phyloP scores from a whole-genome alignment of 2,113 vertebrate species.

The Protomyctophum bolini region DNA sequence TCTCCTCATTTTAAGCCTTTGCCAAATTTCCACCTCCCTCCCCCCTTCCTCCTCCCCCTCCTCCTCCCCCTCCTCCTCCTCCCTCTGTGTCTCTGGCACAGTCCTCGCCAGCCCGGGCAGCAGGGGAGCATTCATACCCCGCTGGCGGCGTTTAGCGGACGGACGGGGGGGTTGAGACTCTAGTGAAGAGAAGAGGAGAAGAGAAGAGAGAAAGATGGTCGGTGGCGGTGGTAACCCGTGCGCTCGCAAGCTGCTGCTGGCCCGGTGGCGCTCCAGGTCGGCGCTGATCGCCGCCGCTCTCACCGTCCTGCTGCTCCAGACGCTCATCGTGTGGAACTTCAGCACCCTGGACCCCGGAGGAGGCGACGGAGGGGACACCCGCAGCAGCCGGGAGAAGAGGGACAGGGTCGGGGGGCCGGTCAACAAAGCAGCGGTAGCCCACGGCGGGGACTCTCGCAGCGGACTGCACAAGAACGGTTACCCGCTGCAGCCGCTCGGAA shows the following conservation, averaged over 20 bases:
- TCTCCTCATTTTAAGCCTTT: slow-evolving; percentile 60
- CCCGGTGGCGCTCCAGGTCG: slow-evolving; percentile 85
- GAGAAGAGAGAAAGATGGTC: slow-evolving; percentile 78
- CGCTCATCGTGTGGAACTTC: slow-evolving; percentile 96
- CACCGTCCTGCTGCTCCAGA: slow-evolving; percentile 91
- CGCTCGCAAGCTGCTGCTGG: slow-evolving; percentile 86
- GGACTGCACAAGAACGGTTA: slow-evolving; percentile 64
- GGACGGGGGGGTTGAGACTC: slow-evolving; percentile 51
- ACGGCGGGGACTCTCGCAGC: slow-evolving; percentile 59
- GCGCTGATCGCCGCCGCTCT: slow-evolving; percentile 87
- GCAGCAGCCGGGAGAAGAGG: slow-evolving; percentile 76
- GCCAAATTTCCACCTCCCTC: slow-evolving; percentile 48
- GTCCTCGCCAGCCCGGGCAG: slow-evolving; percentile 31
- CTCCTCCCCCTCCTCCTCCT: slow-evolving; percentile 31
- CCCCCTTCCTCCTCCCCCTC: slow-evolving; percentile 11
- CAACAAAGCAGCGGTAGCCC: slow-evolving; percentile 71
- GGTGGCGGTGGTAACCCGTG: slow-evolving; percentile 81
- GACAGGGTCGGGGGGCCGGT: slow-evolving; percentile 63
- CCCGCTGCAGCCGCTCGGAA: slow-evolving; percentile 71
- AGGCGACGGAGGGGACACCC: slow-evolving; percentile 54
- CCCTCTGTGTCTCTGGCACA: slow-evolving; percentile 41
- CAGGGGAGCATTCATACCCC: slow-evolving; percentile 60
- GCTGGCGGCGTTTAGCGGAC: slow-evolving; percentile 65
- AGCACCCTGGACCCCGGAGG: slow-evolving; percentile 87
- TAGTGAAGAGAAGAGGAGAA: neutral